Evolutionary conservation across 2,888 invertebrate genomes (phyloP).

Genomic region (Idaea biselata): DNA sequence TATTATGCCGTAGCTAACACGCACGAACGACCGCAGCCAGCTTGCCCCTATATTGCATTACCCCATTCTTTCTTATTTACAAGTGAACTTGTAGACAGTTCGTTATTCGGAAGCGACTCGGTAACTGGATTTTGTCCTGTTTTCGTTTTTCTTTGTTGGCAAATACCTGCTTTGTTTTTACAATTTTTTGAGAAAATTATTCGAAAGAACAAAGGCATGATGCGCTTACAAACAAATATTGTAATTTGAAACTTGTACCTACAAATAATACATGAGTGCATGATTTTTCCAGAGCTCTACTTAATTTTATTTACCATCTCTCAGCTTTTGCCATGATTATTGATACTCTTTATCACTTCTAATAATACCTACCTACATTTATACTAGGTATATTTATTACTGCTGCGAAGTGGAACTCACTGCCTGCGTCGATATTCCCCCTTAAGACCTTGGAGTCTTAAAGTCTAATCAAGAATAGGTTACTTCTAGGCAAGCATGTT

Average conservation of each 20-base stretch:
- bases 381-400: too few species aligned
- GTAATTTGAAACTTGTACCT: neutral
- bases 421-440: too few species aligned
- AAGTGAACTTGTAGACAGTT: conserved; percentile 34
- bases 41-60: conserved; percentile 39
- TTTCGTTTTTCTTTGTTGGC: neutral
- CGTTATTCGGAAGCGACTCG: conserved; percentile 13
- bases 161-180: neutral
- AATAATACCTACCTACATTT: too few species aligned
- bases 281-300: too few species aligned
- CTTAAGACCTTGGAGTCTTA: neutral
- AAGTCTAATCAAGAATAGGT: neutral
- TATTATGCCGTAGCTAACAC: conserved; percentile 34
- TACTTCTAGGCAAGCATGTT: neutral
- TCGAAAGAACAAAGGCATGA: neutral
- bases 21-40: conserved; percentile 39
- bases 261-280: too few species aligned
- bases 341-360: too few species aligned
- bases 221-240: neutral
- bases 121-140: conserved; percentile 10
- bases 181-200: neutral
- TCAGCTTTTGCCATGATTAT: too few species aligned
- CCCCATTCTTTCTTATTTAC: conserved; percentile 47
- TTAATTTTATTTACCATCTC: too few species aligned
- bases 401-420: too few species aligned